Evolutionary conservation across 1,140 invertebrate genomes (phyloP), one percentile per base, ranked within the genome.

Genomic region (Pogonus chalceus): DNA sequence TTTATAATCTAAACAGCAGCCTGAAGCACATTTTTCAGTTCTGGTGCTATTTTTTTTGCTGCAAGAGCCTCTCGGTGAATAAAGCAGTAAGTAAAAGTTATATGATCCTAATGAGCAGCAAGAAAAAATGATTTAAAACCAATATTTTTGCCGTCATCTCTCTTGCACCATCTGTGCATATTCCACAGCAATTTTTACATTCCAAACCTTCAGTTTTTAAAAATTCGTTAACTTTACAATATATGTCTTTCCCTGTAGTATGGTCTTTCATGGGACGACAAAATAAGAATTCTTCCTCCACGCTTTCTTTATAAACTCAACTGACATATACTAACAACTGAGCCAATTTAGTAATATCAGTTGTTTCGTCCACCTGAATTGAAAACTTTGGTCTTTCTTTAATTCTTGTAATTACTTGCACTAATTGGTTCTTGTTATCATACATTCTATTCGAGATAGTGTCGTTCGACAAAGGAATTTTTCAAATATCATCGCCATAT

Each of bases 151-250:
- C 66, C 20, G 61, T 60, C 68, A 70, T 68, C 43, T 64, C 60
- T 61, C 53, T 60, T 49, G 65, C 66, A 54, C 62, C 62, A 62
- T 69, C 65, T 56, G 64, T 70, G 56, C 65, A 70, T 55, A 67
- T 58, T 43, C 62, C 65, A 56, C 61, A 35, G 24, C 58, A 63
- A 54, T 62, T 56, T 48, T 62, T 55, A 56, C 62, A 65, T 47
- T 54, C 49, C 49, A 64, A 52, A 57, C 58, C 56, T 52, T 61
- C 59, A 53, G 56, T 61, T 53, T 57, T 49, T 35, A 59, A 58
- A 60, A 58, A 63, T 56, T 52, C 56, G 47, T 63, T 52, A 53
- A 63, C 53, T 58, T 63, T 57, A 61, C 51, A 43, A 54, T 58
- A 58, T 56, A 60, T 56, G 39, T 58, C 59, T 58, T 53, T 52